Base-by-base conservation (phyloP, 2,113 vertebrate genomes). In the Ctenomys sociabilis region DNA sequence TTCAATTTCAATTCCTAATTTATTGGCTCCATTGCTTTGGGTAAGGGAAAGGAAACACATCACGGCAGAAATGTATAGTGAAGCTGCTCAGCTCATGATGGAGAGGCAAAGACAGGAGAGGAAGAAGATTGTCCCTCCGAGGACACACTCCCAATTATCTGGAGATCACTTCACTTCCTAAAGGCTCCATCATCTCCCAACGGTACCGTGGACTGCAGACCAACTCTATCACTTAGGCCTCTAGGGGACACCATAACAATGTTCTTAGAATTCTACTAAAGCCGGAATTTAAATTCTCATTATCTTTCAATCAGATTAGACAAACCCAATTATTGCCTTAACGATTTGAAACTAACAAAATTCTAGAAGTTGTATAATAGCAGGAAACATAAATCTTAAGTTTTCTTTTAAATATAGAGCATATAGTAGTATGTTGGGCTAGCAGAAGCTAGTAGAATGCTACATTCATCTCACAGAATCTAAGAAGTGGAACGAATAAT, bases 181-280 rank as follows among this genome's bases (percentile, higher is more conserved):
- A 57, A 57, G 54, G 54, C 14, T 57, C 54, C 54, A 57, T 0
- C 54, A 57, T 57, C 54, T 57, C 17, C 54, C 54, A 57, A 57
- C 17, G 19, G 54, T 57, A 57, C 54, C 54, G 19, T 16, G 22
- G 1, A 26, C 80, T 83, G 12, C 21, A 4, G 24, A 63, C n/a
- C 57, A 64, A 84, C 81, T 64, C n/a, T 19, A 40, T 64, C 59
- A 64, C 14, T 43, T 17, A 24, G 81, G 4, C n/a, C 57, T 84
- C 32, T 64, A 37, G 37, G 22, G 17, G 12, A 26, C 4, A 40
- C 11, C 81, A 84, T 4, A 43, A 22, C 3, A 64, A 19, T 26
- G 5, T 84, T 63, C 45, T 94, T 68, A 17, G 28, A 91, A 80
- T 84, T 94, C 45, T 84, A 94, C n/a, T 84, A 84, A 0, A 64